phyloP scores from a whole-genome alignment of 2,113 vertebrate genomes.

The Actinemys pallida region DNA sequence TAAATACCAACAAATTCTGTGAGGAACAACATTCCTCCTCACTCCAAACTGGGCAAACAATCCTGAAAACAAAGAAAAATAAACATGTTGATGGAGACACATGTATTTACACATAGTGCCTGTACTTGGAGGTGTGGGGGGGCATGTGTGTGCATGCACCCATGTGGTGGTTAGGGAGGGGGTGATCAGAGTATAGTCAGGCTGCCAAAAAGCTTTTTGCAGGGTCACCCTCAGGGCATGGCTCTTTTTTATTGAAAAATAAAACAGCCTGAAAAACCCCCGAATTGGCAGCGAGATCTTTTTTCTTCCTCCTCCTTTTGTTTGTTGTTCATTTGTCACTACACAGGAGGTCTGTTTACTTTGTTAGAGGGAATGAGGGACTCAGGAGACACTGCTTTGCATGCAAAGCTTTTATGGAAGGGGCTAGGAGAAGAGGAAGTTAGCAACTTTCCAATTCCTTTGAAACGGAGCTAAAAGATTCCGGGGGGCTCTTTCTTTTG shows the following conservation, averaged over 20 bases:
- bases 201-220: conserved; percentile 2
- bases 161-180: background rate
- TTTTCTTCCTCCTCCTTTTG: background rate
- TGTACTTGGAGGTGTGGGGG: background rate
- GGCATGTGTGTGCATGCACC: background rate
- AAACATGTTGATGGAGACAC: conserved; percentile 61
- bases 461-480: conserved; percentile 48
- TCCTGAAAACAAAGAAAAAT: conserved; percentile 74
- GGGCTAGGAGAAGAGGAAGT: conserved; percentile 31
- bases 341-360: conserved; percentile 69
- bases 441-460: conserved; percentile 41
- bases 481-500: conserved; percentile 26
- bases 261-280: background rate
- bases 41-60: conserved; percentile 50
- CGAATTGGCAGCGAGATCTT: background rate
- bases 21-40: conserved; percentile 53
- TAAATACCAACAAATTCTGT: conserved; percentile 54
- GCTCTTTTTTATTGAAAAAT: conserved; percentile 8
- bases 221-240: conserved; percentile 7
- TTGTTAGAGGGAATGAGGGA: conserved; percentile 70
- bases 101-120: conserved; percentile 63
- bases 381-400: conserved; percentile 54
- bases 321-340: conserved; percentile 66
- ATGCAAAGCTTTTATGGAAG: conserved; percentile 52
- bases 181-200: background rate